Conservation (phyloP, 2,797 vertebrate species). For the Microcaecilia unicolor region DNA sequence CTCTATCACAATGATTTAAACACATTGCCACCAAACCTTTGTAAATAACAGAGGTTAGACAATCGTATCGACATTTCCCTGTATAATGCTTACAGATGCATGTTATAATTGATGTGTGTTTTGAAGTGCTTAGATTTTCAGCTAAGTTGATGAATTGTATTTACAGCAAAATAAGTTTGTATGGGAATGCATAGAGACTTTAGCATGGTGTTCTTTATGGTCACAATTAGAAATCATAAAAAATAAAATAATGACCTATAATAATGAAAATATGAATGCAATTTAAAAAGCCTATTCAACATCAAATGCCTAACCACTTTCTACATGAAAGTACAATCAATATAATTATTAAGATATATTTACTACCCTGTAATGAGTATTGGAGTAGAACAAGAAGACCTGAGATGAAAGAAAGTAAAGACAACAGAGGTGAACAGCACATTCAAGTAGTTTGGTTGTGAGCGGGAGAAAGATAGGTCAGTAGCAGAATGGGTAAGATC, state of each 20-base stretch:
- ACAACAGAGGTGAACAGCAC: too few relatives aligned
- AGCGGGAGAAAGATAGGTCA: too few relatives aligned
- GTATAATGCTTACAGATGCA: constrained; percentile 4
- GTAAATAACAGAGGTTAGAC: neutral
- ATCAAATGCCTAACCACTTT: too few relatives aligned
- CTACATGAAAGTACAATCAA: too few relatives aligned
- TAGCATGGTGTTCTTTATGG: constrained; percentile 5
- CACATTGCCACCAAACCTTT: constrained; percentile 2
- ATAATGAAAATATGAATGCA: constrained; percentile 12
- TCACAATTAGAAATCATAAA: neutral
- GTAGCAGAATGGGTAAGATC: too few relatives aligned
- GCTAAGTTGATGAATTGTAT: constrained; percentile 6
- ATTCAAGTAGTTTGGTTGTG: too few relatives aligned
- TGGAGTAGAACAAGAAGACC: too few relatives aligned
- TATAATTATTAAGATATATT: too few relatives aligned
- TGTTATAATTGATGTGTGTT: constrained; percentile 13
- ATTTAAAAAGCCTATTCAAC: too few relatives aligned
- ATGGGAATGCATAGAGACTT: constrained; percentile 9
- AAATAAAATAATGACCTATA: constrained; percentile 12
- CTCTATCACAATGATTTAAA: constrained; percentile 9
- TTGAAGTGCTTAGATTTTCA: constrained; percentile 5
- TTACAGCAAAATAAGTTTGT: constrained; percentile 1
- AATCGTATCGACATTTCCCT: neutral
- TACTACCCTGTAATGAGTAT: too few relatives aligned
- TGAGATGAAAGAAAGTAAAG: too few relatives aligned